Percentiles rank a stretch among this genome's conserved stretches.
Conservation (phyloP, 2,888 invertebrate genomes). For the Pollenia griseotomentosa region DNA sequence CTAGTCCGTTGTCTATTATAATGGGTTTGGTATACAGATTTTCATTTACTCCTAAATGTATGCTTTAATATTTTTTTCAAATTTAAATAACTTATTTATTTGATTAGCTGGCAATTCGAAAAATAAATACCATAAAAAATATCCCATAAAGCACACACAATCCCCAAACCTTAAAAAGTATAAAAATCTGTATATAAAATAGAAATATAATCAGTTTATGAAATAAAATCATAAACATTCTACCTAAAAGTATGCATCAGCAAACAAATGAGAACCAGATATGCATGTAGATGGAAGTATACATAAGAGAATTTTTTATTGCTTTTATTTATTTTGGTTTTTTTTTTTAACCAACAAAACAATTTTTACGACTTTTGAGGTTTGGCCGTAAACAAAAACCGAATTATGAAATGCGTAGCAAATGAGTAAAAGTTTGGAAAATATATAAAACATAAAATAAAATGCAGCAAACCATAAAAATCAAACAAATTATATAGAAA, state of each 20-base stretch:
- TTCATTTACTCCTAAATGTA: background rate
- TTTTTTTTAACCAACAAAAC: slow-evolving; percentile 50
- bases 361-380: slow-evolving; percentile 67
- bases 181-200: slow-evolving; percentile 51
- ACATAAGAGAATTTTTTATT: slow-evolving; percentile 30
- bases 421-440: slow-evolving; percentile 39
- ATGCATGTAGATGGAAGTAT: slow-evolving; percentile 6
- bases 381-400: slow-evolving; percentile 44
- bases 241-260: slow-evolving; percentile 61
- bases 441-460: slow-evolving; percentile 4
- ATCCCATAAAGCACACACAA: slow-evolving; percentile 2
- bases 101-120: slow-evolving; percentile 14
- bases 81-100: slow-evolving; percentile 7
- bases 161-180: background rate
- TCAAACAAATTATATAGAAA: slow-evolving; percentile 47
- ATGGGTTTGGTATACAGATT: no score
- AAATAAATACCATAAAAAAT: slow-evolving; percentile 12
- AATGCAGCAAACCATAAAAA: slow-evolving; percentile 54
- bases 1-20: no score
- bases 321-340: slow-evolving; percentile 6
- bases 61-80: background rate
- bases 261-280: slow-evolving; percentile 37
- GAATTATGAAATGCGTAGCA: slow-evolving; percentile 54
- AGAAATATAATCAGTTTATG: slow-evolving; percentile 62
- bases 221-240: slow-evolving; percentile 51